These are phyloP conservation scores for Melanotaenia nigrans DNA, from an alignment of 2,797 vertebrate species.

Conservation along the genomic window DNA sequence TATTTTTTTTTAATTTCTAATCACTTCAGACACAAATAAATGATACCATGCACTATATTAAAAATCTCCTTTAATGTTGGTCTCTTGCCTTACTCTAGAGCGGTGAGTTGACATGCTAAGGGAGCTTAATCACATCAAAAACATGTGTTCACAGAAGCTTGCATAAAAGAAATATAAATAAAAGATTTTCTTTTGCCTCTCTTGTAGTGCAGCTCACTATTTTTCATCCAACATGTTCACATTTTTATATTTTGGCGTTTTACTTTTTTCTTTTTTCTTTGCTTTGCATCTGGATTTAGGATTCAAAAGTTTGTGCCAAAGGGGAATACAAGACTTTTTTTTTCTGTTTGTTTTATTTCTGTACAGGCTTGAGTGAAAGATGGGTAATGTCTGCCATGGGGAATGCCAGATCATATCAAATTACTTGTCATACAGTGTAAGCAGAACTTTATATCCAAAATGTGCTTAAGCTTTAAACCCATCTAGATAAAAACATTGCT, in stretches of 20 bases:
- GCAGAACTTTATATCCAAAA: slow-evolving; percentile 10
- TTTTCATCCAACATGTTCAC: not conserved
- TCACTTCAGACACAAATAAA: too few relatives aligned
- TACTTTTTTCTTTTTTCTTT: slow-evolving; percentile 1
- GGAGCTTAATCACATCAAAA: slow-evolving; percentile 14
- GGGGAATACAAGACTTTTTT: not conserved
- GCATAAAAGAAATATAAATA: slow-evolving; percentile 1
- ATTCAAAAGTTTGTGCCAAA: not conserved
- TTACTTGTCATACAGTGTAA: slow-evolving; percentile 12
- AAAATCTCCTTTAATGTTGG: not conserved
- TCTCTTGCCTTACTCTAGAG: not conserved
- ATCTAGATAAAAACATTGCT: slow-evolving; percentile 16
- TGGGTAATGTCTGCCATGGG: slow-evolving; percentile 5
- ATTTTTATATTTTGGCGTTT: not conserved
- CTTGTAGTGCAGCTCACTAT: not conserved
- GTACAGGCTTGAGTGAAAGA: slow-evolving; percentile 7
- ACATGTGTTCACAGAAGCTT: not conserved
- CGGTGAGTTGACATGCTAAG: not conserved
- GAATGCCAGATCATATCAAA: slow-evolving; percentile 18
- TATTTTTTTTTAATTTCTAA: too few relatives aligned
- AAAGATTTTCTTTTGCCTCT: not conserved
- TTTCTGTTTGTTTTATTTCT: slow-evolving; percentile 10
- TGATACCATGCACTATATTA: not conserved
- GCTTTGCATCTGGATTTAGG: not conserved
- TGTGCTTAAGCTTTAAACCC: slow-evolving; percentile 1